Evolutionary conservation across 2,888 invertebrate species (phyloP), one percentile per base, ranked within the genome.

Genomic region (Chouioia cunea): DNA sequence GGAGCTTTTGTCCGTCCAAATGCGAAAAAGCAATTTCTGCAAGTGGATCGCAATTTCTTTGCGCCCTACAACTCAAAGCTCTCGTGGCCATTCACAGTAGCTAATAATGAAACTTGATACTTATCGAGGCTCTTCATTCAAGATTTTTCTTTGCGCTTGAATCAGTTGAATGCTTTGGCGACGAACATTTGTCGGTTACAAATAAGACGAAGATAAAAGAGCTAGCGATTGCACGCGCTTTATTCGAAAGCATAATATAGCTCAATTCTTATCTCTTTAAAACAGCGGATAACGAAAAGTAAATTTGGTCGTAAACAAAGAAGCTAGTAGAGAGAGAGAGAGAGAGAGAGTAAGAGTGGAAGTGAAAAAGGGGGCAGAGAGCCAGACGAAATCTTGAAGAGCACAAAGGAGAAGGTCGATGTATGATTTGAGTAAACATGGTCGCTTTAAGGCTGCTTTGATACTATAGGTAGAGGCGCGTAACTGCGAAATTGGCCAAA

Each of bases 21-120:
- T 57, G 68, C 48, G 57, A 69, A 52, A 58, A 69, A 69, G 58
- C 58, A 64, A 69, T 64, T 69, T 69, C 64, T 59, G 20, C 69
- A 58, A 69, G 64, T 58, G 53, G 69, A 58, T 69, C 57, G 36
- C 8, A 46, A 2, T 50, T 43, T 50, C 23, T 27, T 23, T 65
- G 43, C 15, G 14, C 6, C 3, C 22, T 20, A 2, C 18, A 10
- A 18, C 52, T 52, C 62, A 52, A 62, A 62, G 60, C 48, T 48
- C 27, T 23, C 27, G 16, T 60, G 48, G n/a, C n/a, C n/a, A n/a
- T n/a, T n/a, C n/a, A 6, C 36, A 36, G 36, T 12, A 36, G 36
- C 18, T 16, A 20, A 57, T 43, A 57, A 58, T 20, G 16, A 44
- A 46, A 58, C 44, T 46, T 46, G 47, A 6, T 36, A 36, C 36